Conservation (phyloP, 2,888 invertebrate genomes). For the Drosophila nigritarsus region DNA sequence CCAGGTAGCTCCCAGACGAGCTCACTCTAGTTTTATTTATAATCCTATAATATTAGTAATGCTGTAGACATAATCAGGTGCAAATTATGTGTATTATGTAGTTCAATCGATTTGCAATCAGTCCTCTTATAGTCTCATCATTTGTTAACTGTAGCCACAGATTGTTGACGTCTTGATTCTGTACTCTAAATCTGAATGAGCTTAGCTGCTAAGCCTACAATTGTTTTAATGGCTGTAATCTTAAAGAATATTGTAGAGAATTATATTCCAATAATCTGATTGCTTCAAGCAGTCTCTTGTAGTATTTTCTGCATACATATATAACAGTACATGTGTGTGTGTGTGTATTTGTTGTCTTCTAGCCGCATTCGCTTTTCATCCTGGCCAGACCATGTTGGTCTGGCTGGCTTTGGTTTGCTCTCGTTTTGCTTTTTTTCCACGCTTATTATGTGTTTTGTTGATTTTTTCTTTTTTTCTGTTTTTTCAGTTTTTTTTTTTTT, state of each 20-base stretch:
- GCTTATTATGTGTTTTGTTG: slow-evolving; percentile 68
- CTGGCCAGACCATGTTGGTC: slow-evolving; percentile 34
- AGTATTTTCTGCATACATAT: neutral
- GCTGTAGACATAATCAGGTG: neutral
- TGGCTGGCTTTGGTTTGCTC: slow-evolving; percentile 62
- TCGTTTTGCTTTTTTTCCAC: slow-evolving; percentile 73
- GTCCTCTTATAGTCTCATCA: neutral
- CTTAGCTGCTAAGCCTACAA: neutral
- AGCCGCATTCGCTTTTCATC: slow-evolving; percentile 68
- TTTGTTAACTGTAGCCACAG: neutral
- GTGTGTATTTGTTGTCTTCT: slow-evolving; percentile 14
- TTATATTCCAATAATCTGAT: neutral
- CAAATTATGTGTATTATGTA: neutral
- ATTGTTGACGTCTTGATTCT: neutral
- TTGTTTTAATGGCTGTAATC: neutral
- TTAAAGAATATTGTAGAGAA: neutral
- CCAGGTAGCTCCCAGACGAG: neutral
- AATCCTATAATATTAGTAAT: neutral
- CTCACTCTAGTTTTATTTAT: neutral
- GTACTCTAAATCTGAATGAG: neutral
- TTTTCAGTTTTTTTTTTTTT: slow-evolving; percentile 46
- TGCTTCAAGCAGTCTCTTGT: neutral
- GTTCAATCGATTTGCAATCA: neutral
- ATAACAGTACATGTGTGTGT: neutral
- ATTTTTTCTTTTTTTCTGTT: slow-evolving; percentile 43